Conservation (phyloP, 2,888 invertebrate species). For the Cephus nigrinus region DNA sequence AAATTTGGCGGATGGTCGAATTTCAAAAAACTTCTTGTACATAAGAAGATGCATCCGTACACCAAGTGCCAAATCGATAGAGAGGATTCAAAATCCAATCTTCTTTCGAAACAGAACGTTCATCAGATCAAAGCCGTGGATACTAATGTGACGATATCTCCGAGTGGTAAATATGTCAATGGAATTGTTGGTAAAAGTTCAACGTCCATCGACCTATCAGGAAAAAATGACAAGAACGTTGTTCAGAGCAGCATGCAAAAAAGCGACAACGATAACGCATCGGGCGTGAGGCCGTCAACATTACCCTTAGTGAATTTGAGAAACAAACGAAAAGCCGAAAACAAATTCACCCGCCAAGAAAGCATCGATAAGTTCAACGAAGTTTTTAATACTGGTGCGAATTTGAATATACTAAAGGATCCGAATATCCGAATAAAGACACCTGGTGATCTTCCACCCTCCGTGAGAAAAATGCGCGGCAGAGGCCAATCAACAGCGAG, state of each 20-base stretch:
- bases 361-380: constrained; percentile 82
- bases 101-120: constrained; percentile 47
- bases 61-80: constrained; percentile 55
- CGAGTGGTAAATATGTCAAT: constrained; percentile 60
- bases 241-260: constrained; percentile 45
- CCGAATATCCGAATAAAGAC: constrained; percentile 84
- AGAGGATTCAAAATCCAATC: constrained; percentile 58
- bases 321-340: constrained; percentile 48
- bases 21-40: constrained; percentile 66
- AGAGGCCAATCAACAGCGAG: constrained; percentile 75
- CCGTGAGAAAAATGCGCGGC: constrained; percentile 77
- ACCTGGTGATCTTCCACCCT: constrained; percentile 84
- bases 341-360: constrained; percentile 71
- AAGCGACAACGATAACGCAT: constrained; percentile 42
- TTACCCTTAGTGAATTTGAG: constrained; percentile 60
- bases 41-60: constrained; percentile 52
- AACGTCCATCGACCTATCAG: constrained; percentile 59
- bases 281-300: constrained; percentile 65
- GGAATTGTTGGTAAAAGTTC: constrained; percentile 49
- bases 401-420: constrained; percentile 76
- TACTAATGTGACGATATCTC: constrained; percentile 67
- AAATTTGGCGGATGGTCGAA: constrained; percentile 68
- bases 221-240: constrained; percentile 56
- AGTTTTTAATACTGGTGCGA: constrained; percentile 77
- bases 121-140: constrained; percentile 49